phyloP scores from a whole-genome alignment of 1,140 invertebrate genomes.

The Penaeus indicus region DNA sequence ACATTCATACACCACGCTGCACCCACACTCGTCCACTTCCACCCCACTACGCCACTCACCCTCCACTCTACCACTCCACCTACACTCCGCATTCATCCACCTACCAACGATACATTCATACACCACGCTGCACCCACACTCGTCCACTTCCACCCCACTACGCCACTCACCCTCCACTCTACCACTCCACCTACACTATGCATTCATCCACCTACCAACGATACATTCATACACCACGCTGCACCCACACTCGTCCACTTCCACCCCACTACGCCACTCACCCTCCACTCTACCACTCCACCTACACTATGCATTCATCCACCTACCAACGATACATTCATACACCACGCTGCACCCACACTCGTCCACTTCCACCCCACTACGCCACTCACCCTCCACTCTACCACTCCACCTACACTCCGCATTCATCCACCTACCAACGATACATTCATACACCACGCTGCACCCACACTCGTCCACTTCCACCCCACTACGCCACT shows the following conservation, averaged over 20 bases:
- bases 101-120: slow-evolving; percentile 74
- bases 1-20: slow-evolving; percentile 77
- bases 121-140: too few relatives aligned
- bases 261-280: neutral
- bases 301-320: slow-evolving; percentile 17
- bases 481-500: too few relatives aligned
- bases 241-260: neutral
- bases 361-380: neutral
- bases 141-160: too few relatives aligned
- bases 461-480: too few relatives aligned
- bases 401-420: neutral
- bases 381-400: neutral
- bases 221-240: neutral
- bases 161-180: too few relatives aligned
- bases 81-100: slow-evolving; percentile 21
- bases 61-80: neutral
- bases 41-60: neutral
- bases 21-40: neutral
- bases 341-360: neutral
- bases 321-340: slow-evolving; percentile 77
- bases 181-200: neutral
- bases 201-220: neutral
- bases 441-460: slow-evolving; percentile 77
- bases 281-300: neutral
- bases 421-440: slow-evolving; percentile 44